These are phyloP conservation scores for Pristionchus entomophagus DNA, from an alignment of 2,888 invertebrate species.

Conservation along the genomic window DNA sequence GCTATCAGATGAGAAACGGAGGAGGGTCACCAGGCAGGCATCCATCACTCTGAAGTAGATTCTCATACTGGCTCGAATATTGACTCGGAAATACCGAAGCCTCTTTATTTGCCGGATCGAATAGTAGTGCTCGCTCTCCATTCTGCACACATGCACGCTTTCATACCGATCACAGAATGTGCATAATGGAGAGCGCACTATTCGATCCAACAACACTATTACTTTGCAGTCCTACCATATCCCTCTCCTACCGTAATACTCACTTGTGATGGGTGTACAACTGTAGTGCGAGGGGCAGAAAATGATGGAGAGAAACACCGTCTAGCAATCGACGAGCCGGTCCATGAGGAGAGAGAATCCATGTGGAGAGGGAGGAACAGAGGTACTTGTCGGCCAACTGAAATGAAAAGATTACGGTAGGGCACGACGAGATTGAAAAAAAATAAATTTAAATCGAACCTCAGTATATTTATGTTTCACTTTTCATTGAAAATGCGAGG, in stretches of 20 bases:
- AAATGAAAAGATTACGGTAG: slow-evolving; percentile 38
- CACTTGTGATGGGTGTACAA: slow-evolving; percentile 44
- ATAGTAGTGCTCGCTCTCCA: too few relatives aligned
- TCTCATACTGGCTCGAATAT: not conserved
- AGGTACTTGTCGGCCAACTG: slow-evolving; percentile 72
- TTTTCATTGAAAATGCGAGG: too few relatives aligned
- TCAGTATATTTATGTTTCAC: too few relatives aligned
- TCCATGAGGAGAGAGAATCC: slow-evolving; percentile 62
- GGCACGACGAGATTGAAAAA: too few relatives aligned
- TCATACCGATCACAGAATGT: not conserved
- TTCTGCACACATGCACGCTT: not conserved
- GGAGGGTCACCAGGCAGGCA: slow-evolving; percentile 54
- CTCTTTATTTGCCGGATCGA: not conserved
- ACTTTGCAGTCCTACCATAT: not conserved
- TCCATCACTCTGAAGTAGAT: slow-evolving; percentile 55
- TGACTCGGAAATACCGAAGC: not conserved
- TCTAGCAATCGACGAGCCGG: slow-evolving; percentile 57
- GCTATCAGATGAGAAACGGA: slow-evolving; percentile 54
- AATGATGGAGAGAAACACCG: slow-evolving; percentile 58
- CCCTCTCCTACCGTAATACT: not conserved
- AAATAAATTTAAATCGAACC: too few relatives aligned
- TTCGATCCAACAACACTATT: too few relatives aligned
- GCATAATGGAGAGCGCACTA: too few relatives aligned
- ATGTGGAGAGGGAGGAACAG: slow-evolving; percentile 59
- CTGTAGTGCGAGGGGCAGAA: slow-evolving; percentile 61